Evolutionary conservation across 2,797 vertebrate genomes (phyloP).

Genomic region (Glossophaga mutica): DNA sequence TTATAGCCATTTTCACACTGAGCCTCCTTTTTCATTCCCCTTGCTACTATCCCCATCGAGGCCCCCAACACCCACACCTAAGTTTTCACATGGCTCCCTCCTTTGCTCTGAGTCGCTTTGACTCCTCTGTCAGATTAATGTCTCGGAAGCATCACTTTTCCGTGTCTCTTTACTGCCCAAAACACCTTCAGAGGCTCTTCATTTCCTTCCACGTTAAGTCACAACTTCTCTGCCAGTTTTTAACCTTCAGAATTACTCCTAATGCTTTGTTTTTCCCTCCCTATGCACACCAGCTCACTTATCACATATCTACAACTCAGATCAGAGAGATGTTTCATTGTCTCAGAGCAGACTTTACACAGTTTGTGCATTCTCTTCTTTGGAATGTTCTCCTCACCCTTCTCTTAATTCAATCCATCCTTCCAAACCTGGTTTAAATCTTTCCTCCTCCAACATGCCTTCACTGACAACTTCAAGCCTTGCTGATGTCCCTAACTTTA

Average conservation of each 20-base stretch:
- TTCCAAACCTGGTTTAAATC: conserved; percentile 4
- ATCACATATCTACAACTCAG: background rate
- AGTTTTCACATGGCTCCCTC: background rate
- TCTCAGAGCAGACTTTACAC: background rate
- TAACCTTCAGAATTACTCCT: background rate
- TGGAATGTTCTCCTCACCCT: background rate
- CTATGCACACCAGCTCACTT: background rate
- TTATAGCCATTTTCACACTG: background rate
- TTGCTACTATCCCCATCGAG: background rate
- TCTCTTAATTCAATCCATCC: background rate
- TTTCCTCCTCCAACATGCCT: background rate
- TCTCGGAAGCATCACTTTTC: background rate
- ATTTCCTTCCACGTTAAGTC: conserved; percentile 1
- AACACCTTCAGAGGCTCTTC: background rate
- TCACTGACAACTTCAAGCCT: background rate
- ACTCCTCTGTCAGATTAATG: background rate
- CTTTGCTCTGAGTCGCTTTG: background rate
- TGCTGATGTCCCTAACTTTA: background rate
- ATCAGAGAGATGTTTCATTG: background rate
- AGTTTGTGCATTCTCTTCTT: background rate
- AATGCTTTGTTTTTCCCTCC: background rate
- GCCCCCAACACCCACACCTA: background rate
- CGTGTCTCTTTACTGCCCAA: background rate
- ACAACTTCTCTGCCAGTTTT: background rate
- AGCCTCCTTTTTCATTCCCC: background rate